A percentile compares a stretch with the other conserved stretches of the same genome.
Evolutionary conservation across 37 sponge, comb jelly and placozoan genomes (phyloP).

Genomic region (Cliona cf. orientalis): DNA sequence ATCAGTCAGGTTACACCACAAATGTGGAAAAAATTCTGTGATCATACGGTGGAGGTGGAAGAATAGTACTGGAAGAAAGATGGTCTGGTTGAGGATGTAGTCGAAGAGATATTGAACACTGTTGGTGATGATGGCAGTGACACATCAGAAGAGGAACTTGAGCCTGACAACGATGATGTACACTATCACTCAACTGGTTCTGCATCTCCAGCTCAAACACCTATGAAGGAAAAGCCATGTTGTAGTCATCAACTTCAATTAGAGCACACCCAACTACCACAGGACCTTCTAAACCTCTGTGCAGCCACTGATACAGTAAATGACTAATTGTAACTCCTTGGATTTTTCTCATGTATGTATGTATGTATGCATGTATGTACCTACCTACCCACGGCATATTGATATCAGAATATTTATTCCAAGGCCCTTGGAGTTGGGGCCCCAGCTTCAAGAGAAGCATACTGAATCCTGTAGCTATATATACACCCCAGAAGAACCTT

Average conservation of each 20-base stretch:
- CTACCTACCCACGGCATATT: no score
- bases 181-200: not conserved
- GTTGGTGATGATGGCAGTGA: slow-evolving; percentile 18
- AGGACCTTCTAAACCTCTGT: no score
- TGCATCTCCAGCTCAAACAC: not conserved
- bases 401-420: no score
- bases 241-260: not conserved
- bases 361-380: no score
- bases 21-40: slow-evolving; percentile 21
- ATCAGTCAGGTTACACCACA: slow-evolving; percentile 1
- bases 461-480: no score
- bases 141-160: not conserved
- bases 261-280: no score
- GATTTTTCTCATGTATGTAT: no score
- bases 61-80: slow-evolving; percentile 10
- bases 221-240: not conserved
- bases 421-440: no score
- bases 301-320: no score
- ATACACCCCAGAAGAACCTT: no score
- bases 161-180: slow-evolving; percentile 2
- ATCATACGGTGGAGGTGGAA: slow-evolving; percentile 3
- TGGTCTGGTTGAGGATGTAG: slow-evolving; percentile 1
- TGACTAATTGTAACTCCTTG: no score
- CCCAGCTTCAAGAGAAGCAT: no score
- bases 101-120: slow-evolving; percentile 11